Evolutionary conservation across 2,113 vertebrate genomes (phyloP).

Genomic region (Strix aluco): DNA sequence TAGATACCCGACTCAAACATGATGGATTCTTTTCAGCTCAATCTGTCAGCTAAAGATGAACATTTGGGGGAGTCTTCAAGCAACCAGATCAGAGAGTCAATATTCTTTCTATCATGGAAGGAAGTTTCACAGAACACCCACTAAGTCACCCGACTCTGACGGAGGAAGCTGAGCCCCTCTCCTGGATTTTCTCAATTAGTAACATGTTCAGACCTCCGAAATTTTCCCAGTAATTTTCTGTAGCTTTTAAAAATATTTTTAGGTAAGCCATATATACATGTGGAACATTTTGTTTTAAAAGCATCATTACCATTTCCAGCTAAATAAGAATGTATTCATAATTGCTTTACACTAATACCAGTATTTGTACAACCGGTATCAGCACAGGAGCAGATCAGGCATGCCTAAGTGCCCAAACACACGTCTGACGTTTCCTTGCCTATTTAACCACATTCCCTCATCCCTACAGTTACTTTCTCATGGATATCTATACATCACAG

Average conservation of each 20-base stretch:
- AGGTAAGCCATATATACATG: accelerated
- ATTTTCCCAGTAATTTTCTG: neutral
- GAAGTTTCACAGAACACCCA: neutral
- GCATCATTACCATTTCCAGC: neutral
- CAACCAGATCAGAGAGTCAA: neutral
- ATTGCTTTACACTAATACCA: neutral
- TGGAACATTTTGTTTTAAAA: neutral
- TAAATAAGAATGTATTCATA: neutral
- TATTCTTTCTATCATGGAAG: accelerated
- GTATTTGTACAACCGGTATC: accelerated
- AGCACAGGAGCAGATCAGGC: accelerated
- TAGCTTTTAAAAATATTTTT: neutral
- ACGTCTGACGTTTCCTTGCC: neutral
- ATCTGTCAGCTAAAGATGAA: neutral
- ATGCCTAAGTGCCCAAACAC: neutral
- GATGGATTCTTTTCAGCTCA: neutral
- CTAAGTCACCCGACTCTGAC: neutral
- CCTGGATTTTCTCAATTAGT: neutral
- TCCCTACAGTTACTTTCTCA: neutral
- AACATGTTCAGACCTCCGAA: neutral
- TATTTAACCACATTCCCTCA: accelerated
- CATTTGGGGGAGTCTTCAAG: neutral
- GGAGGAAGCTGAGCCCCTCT: neutral
- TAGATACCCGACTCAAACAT: neutral
- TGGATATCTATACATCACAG: neutral